A percentile compares a stretch with the other conserved stretches of the same genome.
These are phyloP conservation scores for Nannoperca obscura DNA, from an alignment of 2,797 vertebrate species.

Conservation along the genomic window DNA sequence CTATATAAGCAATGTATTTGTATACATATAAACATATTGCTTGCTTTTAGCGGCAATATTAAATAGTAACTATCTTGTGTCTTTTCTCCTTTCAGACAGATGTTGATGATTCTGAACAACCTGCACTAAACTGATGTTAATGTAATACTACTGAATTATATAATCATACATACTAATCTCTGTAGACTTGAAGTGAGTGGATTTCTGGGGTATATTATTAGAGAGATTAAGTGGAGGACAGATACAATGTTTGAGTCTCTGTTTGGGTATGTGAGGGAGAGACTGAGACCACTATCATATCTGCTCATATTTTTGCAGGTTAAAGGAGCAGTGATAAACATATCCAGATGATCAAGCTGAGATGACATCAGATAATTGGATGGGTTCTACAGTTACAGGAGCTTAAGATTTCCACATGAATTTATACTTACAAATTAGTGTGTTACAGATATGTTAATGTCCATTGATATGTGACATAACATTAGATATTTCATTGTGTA, in stretches of 20 bases:
- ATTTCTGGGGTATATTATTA: neutral
- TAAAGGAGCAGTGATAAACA: conserved; percentile 17
- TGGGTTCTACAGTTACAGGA: neutral
- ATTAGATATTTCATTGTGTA: neutral
- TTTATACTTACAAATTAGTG: neutral
- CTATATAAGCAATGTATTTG: neutral
- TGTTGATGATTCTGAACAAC: neutral
- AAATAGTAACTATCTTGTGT: neutral
- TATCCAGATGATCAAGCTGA: conserved; percentile 26
- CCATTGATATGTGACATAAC: conserved; percentile 4
- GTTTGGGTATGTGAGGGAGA: neutral
- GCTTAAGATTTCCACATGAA: neutral
- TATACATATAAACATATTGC: neutral
- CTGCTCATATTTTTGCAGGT: conserved; percentile 29
- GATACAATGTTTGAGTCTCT: neutral
- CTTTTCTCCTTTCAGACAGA: conserved; percentile 35
- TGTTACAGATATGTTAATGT: neutral
- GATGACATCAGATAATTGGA: conserved; percentile 15
- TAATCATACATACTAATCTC: neutral
- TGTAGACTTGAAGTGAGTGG: conserved; percentile 4
- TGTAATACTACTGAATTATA: neutral
- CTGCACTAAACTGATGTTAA: neutral
- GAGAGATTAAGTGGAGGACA: neutral
- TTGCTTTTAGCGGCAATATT: neutral
- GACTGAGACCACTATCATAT: neutral